Percentiles rank a stretch among this genome's conserved stretches.
Evolutionary conservation across 2,113 vertebrate species (phyloP).

Genomic region (Ursus arctos): DNA sequence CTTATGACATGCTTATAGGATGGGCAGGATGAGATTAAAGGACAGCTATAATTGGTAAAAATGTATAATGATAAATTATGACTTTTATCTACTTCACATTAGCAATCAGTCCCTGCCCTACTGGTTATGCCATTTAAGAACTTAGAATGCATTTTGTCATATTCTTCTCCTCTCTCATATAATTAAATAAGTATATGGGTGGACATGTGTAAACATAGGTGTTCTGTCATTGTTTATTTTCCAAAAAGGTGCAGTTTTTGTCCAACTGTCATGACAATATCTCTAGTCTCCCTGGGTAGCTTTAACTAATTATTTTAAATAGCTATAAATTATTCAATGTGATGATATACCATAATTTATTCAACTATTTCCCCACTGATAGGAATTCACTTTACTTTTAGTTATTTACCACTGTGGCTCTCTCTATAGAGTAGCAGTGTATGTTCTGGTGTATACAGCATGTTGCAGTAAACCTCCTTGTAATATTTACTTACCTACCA

Average conservation of each 20-base stretch:
- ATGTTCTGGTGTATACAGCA: neutral
- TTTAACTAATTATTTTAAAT: slow-evolving; percentile 6
- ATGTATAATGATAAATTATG: neutral
- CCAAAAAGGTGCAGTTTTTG: neutral
- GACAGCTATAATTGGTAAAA: neutral
- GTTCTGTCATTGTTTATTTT: neutral
- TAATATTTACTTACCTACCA: neutral
- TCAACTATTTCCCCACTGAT: neutral
- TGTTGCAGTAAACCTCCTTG: neutral
- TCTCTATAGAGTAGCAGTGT: neutral
- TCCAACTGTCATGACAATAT: neutral
- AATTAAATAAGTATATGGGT: neutral
- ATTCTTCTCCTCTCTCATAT: neutral
- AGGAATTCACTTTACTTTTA: neutral
- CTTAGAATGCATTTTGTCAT: neutral
- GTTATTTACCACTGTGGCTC: neutral
- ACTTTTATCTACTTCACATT: neutral
- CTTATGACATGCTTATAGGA: neutral
- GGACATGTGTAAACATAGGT: neutral
- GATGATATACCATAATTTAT: neutral
- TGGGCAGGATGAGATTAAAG: neutral
- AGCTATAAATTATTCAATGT: neutral
- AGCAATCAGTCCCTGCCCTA: neutral
- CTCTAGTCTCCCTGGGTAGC: neutral
- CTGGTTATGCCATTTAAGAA: neutral